Evolutionary conservation across 2,113 vertebrate genomes (phyloP).

Genomic region (Scopus umbretta): DNA sequence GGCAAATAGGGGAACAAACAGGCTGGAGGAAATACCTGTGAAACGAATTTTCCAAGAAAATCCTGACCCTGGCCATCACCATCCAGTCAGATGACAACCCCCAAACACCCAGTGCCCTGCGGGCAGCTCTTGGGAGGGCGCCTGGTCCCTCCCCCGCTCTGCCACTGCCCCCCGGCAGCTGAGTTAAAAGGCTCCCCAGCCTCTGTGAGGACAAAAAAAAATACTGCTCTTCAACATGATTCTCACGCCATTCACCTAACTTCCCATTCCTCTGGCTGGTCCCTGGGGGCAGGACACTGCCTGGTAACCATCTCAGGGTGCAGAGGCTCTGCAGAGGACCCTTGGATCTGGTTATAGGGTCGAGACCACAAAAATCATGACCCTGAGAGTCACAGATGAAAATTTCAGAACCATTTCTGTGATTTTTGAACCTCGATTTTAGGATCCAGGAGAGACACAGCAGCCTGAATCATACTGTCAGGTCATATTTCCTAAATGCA

Average conservation of each 20-base stretch:
- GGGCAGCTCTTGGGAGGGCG: neutral
- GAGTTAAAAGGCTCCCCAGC: neutral
- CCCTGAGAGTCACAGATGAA: neutral
- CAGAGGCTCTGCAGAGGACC: neutral
- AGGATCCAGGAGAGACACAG: accelerated
- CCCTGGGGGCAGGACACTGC: neutral
- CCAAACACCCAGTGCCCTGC: accelerated
- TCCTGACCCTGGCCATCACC: neutral
- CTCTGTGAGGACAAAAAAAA: neutral
- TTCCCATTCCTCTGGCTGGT: neutral
- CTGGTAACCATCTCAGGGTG: neutral
- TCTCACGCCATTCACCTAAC: neutral
- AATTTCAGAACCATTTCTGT: neutral
- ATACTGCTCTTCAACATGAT: neutral
- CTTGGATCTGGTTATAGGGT: neutral
- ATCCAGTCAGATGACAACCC: neutral
- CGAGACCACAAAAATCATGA: neutral
- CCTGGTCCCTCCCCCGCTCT: neutral
- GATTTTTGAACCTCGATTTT: neutral
- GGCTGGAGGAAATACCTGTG: neutral
- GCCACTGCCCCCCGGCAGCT: neutral
- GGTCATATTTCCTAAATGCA: neutral
- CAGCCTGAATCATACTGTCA: neutral
- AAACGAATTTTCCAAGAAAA: neutral
- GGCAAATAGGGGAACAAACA: neutral